These are phyloP conservation scores for Rhopilema esculentum DNA, from an alignment of 30 jellyfish, hydroid and myxozoan genomes.

Conservation along the genomic window DNA sequence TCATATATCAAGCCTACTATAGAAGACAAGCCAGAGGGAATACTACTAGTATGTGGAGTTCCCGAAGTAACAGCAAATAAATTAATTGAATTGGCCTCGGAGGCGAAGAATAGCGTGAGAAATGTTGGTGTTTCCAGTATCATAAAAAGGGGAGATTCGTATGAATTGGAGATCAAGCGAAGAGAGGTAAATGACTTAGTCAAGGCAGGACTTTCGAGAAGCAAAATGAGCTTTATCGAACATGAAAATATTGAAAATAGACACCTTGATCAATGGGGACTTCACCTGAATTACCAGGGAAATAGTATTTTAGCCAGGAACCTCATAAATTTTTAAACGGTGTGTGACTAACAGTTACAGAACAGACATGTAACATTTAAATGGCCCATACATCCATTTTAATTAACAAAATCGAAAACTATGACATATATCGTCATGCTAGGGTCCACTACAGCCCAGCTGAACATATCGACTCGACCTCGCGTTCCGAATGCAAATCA, in stretches of 20 bases:
- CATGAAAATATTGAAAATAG: slow-evolving; percentile 1
- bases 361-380: not conserved
- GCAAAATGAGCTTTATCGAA: not conserved
- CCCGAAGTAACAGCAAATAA: slow-evolving; percentile 21
- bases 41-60: slow-evolving; percentile 8
- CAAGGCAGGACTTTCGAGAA: not conserved
- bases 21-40: no score
- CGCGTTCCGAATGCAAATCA: no score
- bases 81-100: slow-evolving; percentile 2
- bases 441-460: no score
- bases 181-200: slow-evolving; percentile 11
- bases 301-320: not conserved
- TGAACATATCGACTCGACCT: no score
- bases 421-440: no score
- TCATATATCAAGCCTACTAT: no score
- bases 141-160: slow-evolving; percentile 13
- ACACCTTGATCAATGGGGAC: slow-evolving; percentile 29
- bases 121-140: slow-evolving; percentile 30
- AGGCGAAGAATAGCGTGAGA: not conserved
- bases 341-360: not conserved
- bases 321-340: not conserved
- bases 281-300: slow-evolving; percentile 16
- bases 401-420: no score
- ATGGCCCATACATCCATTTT: no score
- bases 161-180: slow-evolving; percentile 23